phyloP scores from a whole-genome alignment of 2,797 vertebrate species.

The Gallinago stenura region DNA sequence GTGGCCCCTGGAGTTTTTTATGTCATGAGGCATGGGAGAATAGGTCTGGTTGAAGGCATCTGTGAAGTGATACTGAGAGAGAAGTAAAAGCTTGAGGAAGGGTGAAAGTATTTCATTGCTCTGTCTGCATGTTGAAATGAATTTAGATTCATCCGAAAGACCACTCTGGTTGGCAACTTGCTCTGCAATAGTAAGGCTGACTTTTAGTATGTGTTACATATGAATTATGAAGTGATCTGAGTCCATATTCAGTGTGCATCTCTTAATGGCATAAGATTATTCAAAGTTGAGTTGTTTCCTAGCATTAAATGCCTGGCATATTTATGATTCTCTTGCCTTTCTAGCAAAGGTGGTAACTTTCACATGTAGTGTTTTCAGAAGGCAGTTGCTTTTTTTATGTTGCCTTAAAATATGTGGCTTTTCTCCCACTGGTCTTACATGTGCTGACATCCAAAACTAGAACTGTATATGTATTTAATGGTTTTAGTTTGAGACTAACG shows the following conservation, averaged over 20 bases:
- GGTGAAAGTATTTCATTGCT: neutral
- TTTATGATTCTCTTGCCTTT: slow-evolving; percentile 68
- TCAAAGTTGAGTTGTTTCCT: slow-evolving; percentile 69
- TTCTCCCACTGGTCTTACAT: neutral
- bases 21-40: neutral
- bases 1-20: neutral
- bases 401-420: neutral
- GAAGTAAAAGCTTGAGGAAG: neutral
- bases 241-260: slow-evolving; percentile 62
- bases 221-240: slow-evolving; percentile 73
- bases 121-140: neutral
- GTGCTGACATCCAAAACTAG: neutral
- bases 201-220: slow-evolving; percentile 48
- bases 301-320: slow-evolving; percentile 58
- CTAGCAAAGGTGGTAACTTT: slow-evolving; percentile 29
- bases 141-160: slow-evolving; percentile 13
- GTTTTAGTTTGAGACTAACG: neutral
- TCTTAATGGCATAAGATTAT: slow-evolving; percentile 69
- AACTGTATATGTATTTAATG: neutral
- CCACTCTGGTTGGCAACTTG: neutral
- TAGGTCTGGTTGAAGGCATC: neutral
- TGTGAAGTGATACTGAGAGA: neutral
- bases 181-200: slow-evolving; percentile 17
- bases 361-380: neutral
- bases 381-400: neutral